Conservation (phyloP, 2,797 vertebrate species). For the Limosa lapponica region DNA sequence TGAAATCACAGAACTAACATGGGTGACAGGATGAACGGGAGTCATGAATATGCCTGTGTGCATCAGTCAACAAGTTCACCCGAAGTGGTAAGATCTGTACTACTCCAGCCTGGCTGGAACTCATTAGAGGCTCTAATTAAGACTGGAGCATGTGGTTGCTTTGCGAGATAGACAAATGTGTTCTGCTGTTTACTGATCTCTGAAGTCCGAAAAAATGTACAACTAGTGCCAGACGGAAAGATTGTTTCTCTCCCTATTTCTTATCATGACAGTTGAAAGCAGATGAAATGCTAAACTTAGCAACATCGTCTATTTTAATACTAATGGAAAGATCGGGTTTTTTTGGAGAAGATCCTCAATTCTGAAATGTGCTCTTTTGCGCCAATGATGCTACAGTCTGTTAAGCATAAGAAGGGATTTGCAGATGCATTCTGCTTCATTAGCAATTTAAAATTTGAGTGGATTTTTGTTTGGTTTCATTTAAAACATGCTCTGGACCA, state of each 20-base stretch:
- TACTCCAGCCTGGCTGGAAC: background rate
- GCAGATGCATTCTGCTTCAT: background rate
- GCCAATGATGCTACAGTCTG: background rate
- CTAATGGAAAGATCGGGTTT: background rate
- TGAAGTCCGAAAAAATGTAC: background rate
- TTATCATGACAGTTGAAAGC: background rate
- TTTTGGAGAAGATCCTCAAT: background rate
- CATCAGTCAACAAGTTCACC: background rate
- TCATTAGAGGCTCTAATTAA: background rate
- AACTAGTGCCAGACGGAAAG: background rate
- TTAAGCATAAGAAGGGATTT: background rate
- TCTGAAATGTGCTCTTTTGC: background rate
- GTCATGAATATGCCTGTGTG: rapidly evolving
- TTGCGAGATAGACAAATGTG: background rate
- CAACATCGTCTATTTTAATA: background rate
- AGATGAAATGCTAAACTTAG: background rate
- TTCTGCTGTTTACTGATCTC: constrained; percentile 22
- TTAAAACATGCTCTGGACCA: background rate
- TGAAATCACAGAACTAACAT: background rate
- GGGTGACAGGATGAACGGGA: background rate
- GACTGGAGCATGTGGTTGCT: background rate
- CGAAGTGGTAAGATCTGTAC: background rate
- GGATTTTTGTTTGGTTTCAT: background rate
- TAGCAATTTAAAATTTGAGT: background rate
- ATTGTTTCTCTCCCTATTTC: background rate